Conservation (phyloP, 2,113 vertebrate genomes). For the Gnathonemus echidnorhynchus region DNA sequence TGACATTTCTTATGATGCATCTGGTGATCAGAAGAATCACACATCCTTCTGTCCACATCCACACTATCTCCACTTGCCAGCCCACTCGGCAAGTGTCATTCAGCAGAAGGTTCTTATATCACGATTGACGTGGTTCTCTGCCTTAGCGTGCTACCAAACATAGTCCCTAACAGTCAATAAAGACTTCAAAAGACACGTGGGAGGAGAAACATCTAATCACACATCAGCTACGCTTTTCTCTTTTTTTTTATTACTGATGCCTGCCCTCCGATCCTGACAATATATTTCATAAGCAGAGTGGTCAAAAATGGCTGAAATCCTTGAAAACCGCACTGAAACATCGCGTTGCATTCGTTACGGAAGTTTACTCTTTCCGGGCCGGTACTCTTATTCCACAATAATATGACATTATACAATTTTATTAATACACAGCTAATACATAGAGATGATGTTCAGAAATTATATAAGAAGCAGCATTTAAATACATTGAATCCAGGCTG, state of each 20-base stretch:
- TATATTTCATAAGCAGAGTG: not conserved
- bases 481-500: not conserved
- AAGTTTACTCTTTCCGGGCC: not conserved
- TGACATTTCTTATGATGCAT: conserved; percentile 14
- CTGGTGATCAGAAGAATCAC: conserved; percentile 2
- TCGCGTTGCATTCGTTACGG: not conserved
- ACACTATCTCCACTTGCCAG: conserved; percentile 4
- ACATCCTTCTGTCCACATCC: conserved; percentile 12
- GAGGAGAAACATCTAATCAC: not conserved
- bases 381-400: not conserved
- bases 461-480: conserved; percentile 8
- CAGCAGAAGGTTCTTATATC: conserved; percentile 12
- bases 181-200: not conserved
- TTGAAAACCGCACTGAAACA: not conserved
- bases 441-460: not conserved
- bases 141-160: not conserved
- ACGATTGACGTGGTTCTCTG: conserved; percentile 11
- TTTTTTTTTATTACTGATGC: not conserved
- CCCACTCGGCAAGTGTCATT: conserved; percentile 16
- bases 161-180: conserved; percentile 6
- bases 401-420: not conserved
- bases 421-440: not conserved
- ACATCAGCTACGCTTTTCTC: not conserved
- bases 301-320: not conserved
- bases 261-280: not conserved